Evolutionary conservation across 2,888 invertebrate species (phyloP), one percentile per base, ranked within the genome.

Genomic region (Megamerina dolium): DNA sequence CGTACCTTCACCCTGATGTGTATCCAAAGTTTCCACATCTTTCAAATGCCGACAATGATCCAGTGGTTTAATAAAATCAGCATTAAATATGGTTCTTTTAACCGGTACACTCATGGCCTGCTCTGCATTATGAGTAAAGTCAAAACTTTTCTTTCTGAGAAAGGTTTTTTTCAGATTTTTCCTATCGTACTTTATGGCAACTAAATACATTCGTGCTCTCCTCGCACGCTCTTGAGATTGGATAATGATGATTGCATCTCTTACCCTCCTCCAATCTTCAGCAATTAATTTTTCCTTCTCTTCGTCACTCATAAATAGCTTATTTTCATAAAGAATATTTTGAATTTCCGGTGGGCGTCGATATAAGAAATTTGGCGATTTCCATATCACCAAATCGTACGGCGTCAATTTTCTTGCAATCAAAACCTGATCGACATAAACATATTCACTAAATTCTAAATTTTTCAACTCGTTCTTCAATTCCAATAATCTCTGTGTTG

Each of bases 381-480:
- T 70, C 48, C 76, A 63, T 41, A 81, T 72, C 50, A 77, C 74
- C 12, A 81, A 57, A 48, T 80, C 76, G 16, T 75, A 71, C 0
- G 85, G 83, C 3, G 81, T 77, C 9, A 84, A 61, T 56, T 81
- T 82, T 51, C 80, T 63, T 55, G 81, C 77, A 23, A 81, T 72
- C 36, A 86, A 62, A 6, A 76, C 73, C 53, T 82, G 79, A 61
- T 87, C 86, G 32, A 83, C 74, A 66, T 82, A 86, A 46, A 82
- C 79, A 57, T 75, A 78, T 55, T 81, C 78, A 8, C 73, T 74
- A 4, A 74, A 57, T 46, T 78, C 75, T 12, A 78, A 58, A 33
- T 73, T 69, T 41, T 74, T 74, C 3, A 81, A 56, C 51, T 77
- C 74, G 19, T 72, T 69, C 52, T 77, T 77, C 8, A 79, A 64